Base-by-base conservation (phyloP, 92 coral and sea anemone genomes). In the Parazoanthus swiftii region DNA sequence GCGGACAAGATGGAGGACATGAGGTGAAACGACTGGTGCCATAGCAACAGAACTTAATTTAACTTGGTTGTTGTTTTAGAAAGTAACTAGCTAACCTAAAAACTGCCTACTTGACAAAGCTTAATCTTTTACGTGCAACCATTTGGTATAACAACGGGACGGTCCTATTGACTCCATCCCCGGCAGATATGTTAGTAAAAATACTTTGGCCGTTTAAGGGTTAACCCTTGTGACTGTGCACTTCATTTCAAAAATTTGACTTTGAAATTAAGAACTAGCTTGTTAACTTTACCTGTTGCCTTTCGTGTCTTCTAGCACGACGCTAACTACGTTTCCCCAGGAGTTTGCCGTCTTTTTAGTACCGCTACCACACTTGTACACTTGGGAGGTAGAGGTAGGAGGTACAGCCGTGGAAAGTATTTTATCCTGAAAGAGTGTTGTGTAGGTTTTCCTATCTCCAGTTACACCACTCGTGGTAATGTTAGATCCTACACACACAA, bases 361-460 rank as follows among this genome's bases (percentile, higher is more conserved):
- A 10, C 82, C 82, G 14, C n/a, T 51, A 1, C 82, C 82, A 48
- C 82, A 79, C 26, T 50, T 79, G 20, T 21, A 79, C 21, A 79
- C 82, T 14, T 11, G 14, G 2, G 39, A 1, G 18, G 18, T 23
- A 1, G 82, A 46, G 29, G 7, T 29, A 3, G 56, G 8, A 26
- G 82, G 14, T 25, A 11, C 5, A 46, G 16, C 11, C 7, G n/a
- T 29, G 54, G 48, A 38, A 25, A 25, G 18, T 20, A 81, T 71
- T 39, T 67, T 77, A 77, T 89, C 81, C 58, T 89, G 91, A 63
- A 89, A 89, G 39, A 89, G 79, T 43, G 89, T 85, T 51, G 92
- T 89, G 26, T 85, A 74, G 6, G 58, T 79, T 70, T 48, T 73
- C 25, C 50, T 50, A 16, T 48, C 21, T 5, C 37, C 59, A n/a